Base-by-base conservation (phyloP, 2,888 invertebrate species). In the Rhodophaea formosa region DNA sequence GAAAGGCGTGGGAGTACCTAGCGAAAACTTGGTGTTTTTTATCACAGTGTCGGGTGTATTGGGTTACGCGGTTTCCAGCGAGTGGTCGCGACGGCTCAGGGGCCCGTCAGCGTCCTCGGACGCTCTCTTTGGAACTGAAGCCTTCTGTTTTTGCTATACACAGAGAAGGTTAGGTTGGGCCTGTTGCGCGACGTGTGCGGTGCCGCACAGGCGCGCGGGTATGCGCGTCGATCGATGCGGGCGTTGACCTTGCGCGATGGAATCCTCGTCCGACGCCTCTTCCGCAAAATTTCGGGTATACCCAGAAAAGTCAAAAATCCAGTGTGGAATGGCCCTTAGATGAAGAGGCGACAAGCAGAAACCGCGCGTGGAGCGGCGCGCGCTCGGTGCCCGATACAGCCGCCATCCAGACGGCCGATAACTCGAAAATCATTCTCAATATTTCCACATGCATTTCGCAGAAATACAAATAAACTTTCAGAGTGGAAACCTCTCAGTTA, bases 81-180 rank as follows among this genome's bases (percentile, higher is more conserved):
- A 39, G 68, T 67, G 65, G 70, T 70, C 74, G 75, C 75, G 75
- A 69, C 75, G 75, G 69, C 74, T 74, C 66, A 67, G 64, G 75
- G 77, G 79, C 82, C 77, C 82, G 82, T 76, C 77, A 82, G 79
- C 83, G 82, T 77, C 80, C 78, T 73, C 71, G 68, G 80, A 82
- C 84, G 80, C 83, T 77, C 79, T 77, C 76, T 83, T 77, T 75
- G 62, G 77, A 75, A 88, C 87, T 88, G 80, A 78, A 75, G 56
- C 65, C 72, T 74, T 68, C 64, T 77, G 72, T 82, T 80, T 80
- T 81, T 72, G 66, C 72, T 77, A 74, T 77, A 77, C 65, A 68
- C 66, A 72, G 71, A 59, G 65, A 68, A 74, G 66, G 78, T 74
- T 82, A 79, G 77, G 73, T 79, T 62, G 67, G 74, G 70, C 72